Percentiles rank a stretch among this genome's conserved stretches.
These are phyloP conservation scores for Erynnis tages DNA, from an alignment of 2,888 invertebrate species.

Conservation along the genomic window DNA sequence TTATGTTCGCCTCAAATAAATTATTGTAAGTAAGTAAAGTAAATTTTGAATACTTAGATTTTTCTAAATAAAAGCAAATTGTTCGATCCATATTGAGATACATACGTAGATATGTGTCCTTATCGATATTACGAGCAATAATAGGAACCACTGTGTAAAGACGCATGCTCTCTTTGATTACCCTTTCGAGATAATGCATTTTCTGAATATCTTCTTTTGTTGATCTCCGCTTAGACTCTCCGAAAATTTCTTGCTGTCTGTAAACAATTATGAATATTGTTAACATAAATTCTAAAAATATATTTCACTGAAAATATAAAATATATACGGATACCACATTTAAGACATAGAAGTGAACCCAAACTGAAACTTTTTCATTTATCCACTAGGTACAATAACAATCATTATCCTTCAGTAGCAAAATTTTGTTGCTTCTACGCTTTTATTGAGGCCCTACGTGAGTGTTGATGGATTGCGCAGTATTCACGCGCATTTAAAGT, in stretches of 20 bases:
- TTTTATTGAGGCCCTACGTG: too few species aligned
- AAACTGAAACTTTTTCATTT: too few species aligned
- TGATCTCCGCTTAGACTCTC: conserved; percentile 58
- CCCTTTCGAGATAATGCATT: conserved; percentile 80
- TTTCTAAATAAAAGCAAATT: neutral
- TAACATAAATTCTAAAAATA: neutral
- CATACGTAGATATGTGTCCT: conserved; percentile 76
- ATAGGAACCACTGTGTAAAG: conserved; percentile 81
- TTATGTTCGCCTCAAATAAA: too few species aligned
- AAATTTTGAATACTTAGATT: neutral
- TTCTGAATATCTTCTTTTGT: conserved; percentile 72
- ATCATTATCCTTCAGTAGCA: too few species aligned
- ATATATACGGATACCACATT: too few species aligned
- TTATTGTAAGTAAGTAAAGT: neutral
- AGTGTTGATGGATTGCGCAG: too few species aligned
- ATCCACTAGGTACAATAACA: too few species aligned
- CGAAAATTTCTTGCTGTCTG: conserved; percentile 75
- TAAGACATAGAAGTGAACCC: too few species aligned
- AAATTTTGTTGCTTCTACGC: too few species aligned
- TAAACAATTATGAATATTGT: conserved; percentile 37
- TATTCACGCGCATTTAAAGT: too few species aligned
- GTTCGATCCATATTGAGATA: conserved; percentile 16
- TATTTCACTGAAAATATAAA: too few species aligned
- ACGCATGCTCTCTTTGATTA: conserved; percentile 82
- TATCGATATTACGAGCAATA: conserved; percentile 70